Percentiles rank a stretch among this genome's conserved stretches.
Evolutionary conservation across 2,113 vertebrate genomes (phyloP).

Genomic region (Gallinago undulata): DNA sequence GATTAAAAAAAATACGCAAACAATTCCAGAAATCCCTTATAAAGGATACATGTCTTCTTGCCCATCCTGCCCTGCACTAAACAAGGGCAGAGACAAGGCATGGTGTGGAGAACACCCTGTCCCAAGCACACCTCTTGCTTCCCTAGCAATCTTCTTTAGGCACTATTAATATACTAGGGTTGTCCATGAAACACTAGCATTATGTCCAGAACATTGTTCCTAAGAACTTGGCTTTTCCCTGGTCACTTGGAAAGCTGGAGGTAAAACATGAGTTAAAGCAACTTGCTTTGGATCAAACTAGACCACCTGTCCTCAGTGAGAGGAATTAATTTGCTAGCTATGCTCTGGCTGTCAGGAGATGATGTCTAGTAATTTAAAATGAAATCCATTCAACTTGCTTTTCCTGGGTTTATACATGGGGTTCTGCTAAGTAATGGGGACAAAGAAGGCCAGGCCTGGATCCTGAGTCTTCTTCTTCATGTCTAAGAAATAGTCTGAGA

Average conservation of each 20-base stretch:
- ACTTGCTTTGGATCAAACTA: not conserved
- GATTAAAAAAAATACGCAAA: not conserved
- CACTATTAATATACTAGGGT: not conserved
- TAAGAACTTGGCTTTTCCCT: not conserved
- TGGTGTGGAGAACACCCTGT: fast-evolving
- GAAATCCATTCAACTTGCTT: not conserved
- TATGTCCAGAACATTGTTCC: not conserved
- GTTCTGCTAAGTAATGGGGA: not conserved
- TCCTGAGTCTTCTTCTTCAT: not conserved
- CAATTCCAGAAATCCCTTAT: not conserved
- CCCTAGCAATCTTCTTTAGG: not conserved
- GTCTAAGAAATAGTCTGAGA: not conserved
- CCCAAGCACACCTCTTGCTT: not conserved
- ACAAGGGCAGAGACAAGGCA: not conserved
- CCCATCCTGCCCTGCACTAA: not conserved
- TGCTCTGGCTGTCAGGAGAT: not conserved
- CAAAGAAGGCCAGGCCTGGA: not conserved
- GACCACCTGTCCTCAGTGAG: not conserved
- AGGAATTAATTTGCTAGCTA: not conserved
- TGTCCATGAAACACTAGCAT: not conserved
- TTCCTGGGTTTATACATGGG: not conserved
- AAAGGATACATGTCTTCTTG: not conserved
- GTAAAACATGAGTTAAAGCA: not conserved
- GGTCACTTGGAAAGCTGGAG: not conserved
- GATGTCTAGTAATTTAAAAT: not conserved